Evolutionary conservation across 2,888 invertebrate species (phyloP).

Genomic region (Melikaiella ostensackeni): DNA sequence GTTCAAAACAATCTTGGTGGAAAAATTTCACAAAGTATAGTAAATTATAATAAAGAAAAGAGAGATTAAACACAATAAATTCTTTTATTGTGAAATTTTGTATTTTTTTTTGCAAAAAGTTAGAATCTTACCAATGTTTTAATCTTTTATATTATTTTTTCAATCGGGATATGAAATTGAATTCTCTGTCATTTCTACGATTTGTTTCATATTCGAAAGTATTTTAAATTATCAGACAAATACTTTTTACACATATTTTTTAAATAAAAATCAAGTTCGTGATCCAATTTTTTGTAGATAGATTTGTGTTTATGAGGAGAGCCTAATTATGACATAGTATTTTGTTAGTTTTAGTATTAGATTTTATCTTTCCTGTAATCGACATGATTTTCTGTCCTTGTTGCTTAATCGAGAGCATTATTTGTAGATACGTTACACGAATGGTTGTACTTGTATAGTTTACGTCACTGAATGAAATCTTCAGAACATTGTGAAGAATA

Average conservation of each 20-base stretch:
- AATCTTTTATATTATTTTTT: too few relatives aligned
- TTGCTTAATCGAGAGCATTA: constrained; percentile 11
- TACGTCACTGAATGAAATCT: constrained; percentile 27
- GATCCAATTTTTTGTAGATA: not conserved
- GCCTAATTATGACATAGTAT: not conserved
- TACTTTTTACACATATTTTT: too few relatives aligned
- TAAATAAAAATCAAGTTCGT: not conserved
- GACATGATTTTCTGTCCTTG: constrained; percentile 7
- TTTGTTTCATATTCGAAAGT: not conserved
- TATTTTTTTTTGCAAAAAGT: too few relatives aligned
- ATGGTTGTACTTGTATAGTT: constrained; percentile 33
- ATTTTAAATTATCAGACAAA: not conserved
- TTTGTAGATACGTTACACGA: constrained; percentile 22
- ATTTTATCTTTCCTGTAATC: not conserved
- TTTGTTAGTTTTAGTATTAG: not conserved
- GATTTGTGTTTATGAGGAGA: not conserved
- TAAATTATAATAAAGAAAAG: too few relatives aligned
- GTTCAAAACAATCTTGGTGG: not conserved
- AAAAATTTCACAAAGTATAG: not conserved
- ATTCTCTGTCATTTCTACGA: not conserved
- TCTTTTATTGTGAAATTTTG: too few relatives aligned
- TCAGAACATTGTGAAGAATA: constrained; percentile 15
- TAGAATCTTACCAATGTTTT: too few relatives aligned
- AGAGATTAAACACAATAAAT: too few relatives aligned
- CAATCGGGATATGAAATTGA: not conserved